A percentile compares a stretch with the other conserved stretches of the same genome.
These are phyloP conservation scores for Andricus curvator DNA, from an alignment of 2,888 invertebrate species.

Conservation along the genomic window DNA sequence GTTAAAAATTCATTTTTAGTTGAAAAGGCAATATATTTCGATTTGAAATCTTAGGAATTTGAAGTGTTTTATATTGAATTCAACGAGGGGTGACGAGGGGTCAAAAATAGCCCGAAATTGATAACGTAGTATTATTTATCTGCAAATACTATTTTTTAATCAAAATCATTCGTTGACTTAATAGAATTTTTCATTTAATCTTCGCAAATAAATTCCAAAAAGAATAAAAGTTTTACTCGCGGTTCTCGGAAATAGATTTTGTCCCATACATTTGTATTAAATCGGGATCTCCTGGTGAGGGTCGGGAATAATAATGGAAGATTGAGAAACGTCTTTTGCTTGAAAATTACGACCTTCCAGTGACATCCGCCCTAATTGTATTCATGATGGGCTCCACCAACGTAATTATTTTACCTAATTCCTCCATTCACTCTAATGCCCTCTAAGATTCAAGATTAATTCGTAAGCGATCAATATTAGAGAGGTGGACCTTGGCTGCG, in stretches of 20 bases:
- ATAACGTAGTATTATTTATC: too few species aligned
- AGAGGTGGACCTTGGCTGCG: background rate
- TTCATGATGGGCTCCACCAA: conserved; percentile 13
- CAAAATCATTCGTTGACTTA: too few species aligned
- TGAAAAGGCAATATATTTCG: too few species aligned
- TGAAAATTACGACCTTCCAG: background rate
- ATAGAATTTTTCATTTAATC: too few species aligned
- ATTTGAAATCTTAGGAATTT: too few species aligned
- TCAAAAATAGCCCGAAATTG: too few species aligned
- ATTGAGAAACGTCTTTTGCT: conserved; percentile 10
- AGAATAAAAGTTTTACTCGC: background rate
- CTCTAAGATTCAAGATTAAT: conserved; percentile 19
- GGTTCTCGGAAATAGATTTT: background rate
- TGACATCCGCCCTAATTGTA: conserved; percentile 22
- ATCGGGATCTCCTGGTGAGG: background rate
- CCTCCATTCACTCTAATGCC: conserved; percentile 22
- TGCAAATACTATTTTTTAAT: too few species aligned
- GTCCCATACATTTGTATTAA: conserved; percentile 1
- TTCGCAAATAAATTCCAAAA: background rate
- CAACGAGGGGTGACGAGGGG: too few species aligned
- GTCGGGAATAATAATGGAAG: background rate
- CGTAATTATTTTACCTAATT: conserved; percentile 28
- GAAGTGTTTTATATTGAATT: too few species aligned
- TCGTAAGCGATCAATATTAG: background rate
- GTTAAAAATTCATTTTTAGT: too few species aligned